Evolutionary conservation across 2,888 invertebrate species (phyloP).

Genomic region (Frankliniella intonsa): DNA sequence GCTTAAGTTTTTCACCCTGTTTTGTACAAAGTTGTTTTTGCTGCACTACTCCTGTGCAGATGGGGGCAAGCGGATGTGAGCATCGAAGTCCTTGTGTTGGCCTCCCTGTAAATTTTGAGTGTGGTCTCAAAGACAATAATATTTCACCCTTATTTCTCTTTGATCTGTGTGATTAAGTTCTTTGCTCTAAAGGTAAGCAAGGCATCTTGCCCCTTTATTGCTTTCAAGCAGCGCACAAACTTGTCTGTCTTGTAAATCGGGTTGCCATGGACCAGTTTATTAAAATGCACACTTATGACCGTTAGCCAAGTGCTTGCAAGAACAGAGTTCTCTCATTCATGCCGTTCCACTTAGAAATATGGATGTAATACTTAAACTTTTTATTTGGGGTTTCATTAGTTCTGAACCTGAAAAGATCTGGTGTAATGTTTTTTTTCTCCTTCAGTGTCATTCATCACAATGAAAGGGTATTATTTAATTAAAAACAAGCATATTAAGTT

Average conservation of each 20-base stretch:
- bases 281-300: conserved; percentile 18
- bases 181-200: background rate
- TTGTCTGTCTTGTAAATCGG: background rate
- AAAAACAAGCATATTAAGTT: background rate
- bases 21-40: background rate
- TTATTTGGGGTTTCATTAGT: background rate
- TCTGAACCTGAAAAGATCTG: background rate
- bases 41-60: background rate
- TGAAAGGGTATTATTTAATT: background rate
- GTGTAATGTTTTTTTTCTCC: background rate
- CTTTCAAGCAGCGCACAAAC: conserved; percentile 14
- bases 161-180: conserved; percentile 17
- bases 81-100: conserved; percentile 21
- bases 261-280: conserved; percentile 15
- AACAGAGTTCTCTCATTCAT: conserved; percentile 16
- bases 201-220: background rate
- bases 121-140: conserved; percentile 26
- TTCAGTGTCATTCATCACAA: background rate
- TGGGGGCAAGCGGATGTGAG: conserved; percentile 16
- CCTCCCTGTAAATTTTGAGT: conserved; percentile 14
- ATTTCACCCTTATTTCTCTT: conserved; percentile 21
- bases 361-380: background rate
- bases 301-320: conserved; percentile 16
- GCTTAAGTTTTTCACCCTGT: conserved; percentile 2
- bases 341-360: conserved; percentile 21